A percentile compares a stretch with the other conserved stretches of the same genome.
phyloP scores from a whole-genome alignment of 2,888 invertebrate genomes.

The Poecilobothrus nobilitatus region DNA sequence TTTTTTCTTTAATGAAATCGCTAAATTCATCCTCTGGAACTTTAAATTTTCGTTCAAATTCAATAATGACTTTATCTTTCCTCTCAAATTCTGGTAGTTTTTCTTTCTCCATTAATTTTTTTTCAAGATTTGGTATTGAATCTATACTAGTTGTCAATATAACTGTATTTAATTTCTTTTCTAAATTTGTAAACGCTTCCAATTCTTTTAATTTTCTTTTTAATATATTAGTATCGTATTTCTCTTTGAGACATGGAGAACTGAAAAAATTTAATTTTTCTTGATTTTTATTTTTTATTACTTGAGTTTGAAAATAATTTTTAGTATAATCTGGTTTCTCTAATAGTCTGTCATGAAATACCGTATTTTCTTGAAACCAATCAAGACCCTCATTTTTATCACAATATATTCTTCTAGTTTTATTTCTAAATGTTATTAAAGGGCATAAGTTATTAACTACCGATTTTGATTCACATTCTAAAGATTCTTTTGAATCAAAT shows the following conservation, averaged over 20 bases:
- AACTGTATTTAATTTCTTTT: conserved; percentile 47
- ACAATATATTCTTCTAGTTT: conserved; percentile 19
- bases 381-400: conserved; percentile 18
- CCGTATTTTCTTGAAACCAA: background rate
- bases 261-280: background rate
- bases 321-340: conserved; percentile 12
- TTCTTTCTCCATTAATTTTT: conserved; percentile 23
- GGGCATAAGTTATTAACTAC: conserved; percentile 29
- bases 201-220: conserved; percentile 50
- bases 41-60: conserved; percentile 48
- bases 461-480: conserved; percentile 19
- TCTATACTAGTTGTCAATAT: conserved; percentile 47
- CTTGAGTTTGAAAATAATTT: conserved; percentile 15
- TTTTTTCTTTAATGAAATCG: conserved; percentile 44
- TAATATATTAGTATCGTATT: conserved; percentile 28
- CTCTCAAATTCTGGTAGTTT: conserved; percentile 33
- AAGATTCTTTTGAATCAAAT: conserved; percentile 11
- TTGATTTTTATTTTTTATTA: background rate
- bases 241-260: background rate
- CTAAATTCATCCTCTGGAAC: conserved; percentile 50
- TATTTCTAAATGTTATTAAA: conserved; percentile 25
- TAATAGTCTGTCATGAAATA: background rate
- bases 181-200: conserved; percentile 51
- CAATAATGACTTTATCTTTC: conserved; percentile 35
- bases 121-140: conserved; percentile 28